phyloP scores from a whole-genome alignment of 2,888 invertebrate species.

The Brenthis ino region DNA sequence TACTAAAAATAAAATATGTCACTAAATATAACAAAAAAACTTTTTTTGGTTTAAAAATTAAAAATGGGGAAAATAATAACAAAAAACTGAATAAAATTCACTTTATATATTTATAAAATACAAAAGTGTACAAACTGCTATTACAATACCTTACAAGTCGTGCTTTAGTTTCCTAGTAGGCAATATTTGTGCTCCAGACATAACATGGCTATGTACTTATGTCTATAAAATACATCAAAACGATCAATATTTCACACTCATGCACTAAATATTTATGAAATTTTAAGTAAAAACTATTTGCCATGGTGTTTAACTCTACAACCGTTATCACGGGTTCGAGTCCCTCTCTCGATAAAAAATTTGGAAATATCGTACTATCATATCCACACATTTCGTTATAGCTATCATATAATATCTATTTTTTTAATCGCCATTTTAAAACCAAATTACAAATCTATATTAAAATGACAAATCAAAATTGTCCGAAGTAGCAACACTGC shows the following conservation, averaged over 20 bases:
- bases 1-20: not conserved
- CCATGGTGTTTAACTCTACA: no score
- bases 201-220: slow-evolving; percentile 6
- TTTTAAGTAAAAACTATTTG: no score
- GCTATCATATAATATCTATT: no score
- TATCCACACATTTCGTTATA: no score
- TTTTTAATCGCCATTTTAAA: no score
- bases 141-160: slow-evolving; percentile 46
- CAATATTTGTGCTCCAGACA: slow-evolving; percentile 57
- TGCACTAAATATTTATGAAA: not conserved
- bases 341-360: no score
- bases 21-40: not conserved
- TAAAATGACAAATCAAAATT: no score
- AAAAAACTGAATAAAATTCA: slow-evolving; percentile 53
- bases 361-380: no score
- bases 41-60: not conserved
- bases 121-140: slow-evolving; percentile 71
- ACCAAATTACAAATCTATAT: no score
- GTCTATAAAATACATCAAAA: slow-evolving; percentile 5
- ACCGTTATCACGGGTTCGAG: no score
- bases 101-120: slow-evolving; percentile 71
- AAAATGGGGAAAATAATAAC: slow-evolving; percentile 31
- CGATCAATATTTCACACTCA: slow-evolving; percentile 2
- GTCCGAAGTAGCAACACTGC: no score
- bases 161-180: slow-evolving; percentile 39